Evolutionary conservation across 2,888 invertebrate genomes (phyloP).

Genomic region (Orchesellides sinensis): DNA sequence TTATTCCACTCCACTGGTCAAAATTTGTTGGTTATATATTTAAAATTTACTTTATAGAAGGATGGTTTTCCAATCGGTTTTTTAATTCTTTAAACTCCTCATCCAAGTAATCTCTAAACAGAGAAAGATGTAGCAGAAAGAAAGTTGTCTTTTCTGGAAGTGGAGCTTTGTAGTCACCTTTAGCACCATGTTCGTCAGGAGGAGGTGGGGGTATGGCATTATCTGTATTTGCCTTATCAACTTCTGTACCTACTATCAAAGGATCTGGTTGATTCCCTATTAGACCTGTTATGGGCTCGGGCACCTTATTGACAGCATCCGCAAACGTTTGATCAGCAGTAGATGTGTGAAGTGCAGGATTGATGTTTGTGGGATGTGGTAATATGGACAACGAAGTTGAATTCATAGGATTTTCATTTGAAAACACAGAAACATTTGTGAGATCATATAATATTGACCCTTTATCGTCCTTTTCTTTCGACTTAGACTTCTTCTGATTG

Average conservation of each 20-base stretch:
- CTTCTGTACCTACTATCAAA: background rate
- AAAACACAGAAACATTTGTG: constrained; percentile 61
- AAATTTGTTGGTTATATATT: background rate
- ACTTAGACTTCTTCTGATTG: constrained; percentile 29
- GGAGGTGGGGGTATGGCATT: constrained; percentile 43
- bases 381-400: constrained; percentile 8
- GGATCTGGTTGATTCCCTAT: too few relatives aligned
- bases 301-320: constrained; percentile 24
- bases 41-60: constrained; percentile 62
- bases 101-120: constrained; percentile 94
- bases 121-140: constrained; percentile 92
- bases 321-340: constrained; percentile 27
- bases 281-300: background rate
- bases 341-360: too few relatives aligned
- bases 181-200: constrained; percentile 63
- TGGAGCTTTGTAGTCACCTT: constrained; percentile 77
- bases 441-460: constrained; percentile 44
- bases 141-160: constrained; percentile 95
- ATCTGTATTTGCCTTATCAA: background rate
- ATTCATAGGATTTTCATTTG: constrained; percentile 25
- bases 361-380: background rate
- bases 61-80: constrained; percentile 55
- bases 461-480: constrained; percentile 24
- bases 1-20: background rate
- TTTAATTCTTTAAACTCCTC: constrained; percentile 84